These are phyloP conservation scores for Linurgus olivaceus DNA, from an alignment of 2,797 vertebrate species.

Conservation along the genomic window DNA sequence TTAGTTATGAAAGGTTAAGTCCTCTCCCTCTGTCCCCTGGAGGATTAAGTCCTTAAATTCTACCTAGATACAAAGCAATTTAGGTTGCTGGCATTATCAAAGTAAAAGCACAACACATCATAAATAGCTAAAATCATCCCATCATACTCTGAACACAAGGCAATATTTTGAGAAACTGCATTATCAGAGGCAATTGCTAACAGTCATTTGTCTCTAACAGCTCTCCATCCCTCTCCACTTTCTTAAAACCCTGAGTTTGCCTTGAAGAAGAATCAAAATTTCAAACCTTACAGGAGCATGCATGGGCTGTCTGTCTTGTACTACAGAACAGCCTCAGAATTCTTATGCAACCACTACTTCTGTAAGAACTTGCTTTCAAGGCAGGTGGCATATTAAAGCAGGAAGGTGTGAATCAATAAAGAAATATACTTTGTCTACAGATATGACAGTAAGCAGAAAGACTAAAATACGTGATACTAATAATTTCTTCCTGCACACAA, in stretches of 20 bases:
- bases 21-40: background rate
- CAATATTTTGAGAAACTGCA: background rate
- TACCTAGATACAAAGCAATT: background rate
- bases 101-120: background rate
- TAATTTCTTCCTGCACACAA: background rate
- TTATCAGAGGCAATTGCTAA: background rate
- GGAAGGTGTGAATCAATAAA: background rate
- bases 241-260: background rate
- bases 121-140: background rate
- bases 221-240: background rate
- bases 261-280: background rate
- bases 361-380: background rate
- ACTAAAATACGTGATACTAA: background rate
- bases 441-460: background rate
- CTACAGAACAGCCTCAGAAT: background rate
- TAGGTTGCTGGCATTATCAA: background rate
- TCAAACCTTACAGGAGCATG: accelerated
- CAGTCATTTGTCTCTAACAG: background rate
- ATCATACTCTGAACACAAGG: background rate
- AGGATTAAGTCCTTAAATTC: background rate
- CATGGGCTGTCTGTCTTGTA: background rate
- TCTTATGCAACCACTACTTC: accelerated
- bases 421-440: background rate
- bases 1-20: background rate
- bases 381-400: background rate